phyloP scores from a whole-genome alignment of 2,888 invertebrate species.

The Nomada fabriciana region DNA sequence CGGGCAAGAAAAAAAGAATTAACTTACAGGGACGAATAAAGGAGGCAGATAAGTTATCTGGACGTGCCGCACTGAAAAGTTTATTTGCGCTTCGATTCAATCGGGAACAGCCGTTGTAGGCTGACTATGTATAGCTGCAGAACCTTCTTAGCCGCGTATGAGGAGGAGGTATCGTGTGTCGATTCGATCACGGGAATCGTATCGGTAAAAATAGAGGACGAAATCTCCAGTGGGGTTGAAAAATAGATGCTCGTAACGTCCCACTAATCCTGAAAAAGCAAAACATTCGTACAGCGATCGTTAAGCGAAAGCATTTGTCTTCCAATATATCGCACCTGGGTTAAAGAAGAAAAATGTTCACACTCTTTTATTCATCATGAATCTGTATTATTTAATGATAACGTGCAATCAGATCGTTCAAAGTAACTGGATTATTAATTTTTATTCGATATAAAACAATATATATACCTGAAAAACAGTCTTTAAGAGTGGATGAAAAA shows the following conservation, averaged over 20 bases:
- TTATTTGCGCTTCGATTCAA: conserved; percentile 81
- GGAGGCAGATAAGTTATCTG: conserved; percentile 37
- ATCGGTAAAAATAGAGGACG: conserved; percentile 65
- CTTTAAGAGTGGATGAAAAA: neutral
- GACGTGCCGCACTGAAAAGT: conserved; percentile 60
- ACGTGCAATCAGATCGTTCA: too few species aligned
- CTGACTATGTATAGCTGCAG: conserved; percentile 75
- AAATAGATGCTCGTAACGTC: conserved; percentile 50
- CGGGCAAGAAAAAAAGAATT: neutral
- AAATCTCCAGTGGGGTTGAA: conserved; percentile 43
- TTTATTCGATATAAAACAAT: too few species aligned
- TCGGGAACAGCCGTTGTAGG: conserved; percentile 72
- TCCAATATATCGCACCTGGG: neutral
- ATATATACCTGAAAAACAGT: too few species aligned
- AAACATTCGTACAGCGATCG: neutral
- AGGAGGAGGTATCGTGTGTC: conserved; percentile 76
- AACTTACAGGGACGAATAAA: conserved; percentile 24
- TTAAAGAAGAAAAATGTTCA: neutral
- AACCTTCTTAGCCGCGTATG: conserved; percentile 59
- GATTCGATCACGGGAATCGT: conserved; percentile 70
- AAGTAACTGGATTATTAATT: too few species aligned
- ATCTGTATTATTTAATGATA: too few species aligned
- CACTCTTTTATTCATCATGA: neutral
- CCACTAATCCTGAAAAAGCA: neutral
- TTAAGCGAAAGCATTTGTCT: neutral